Base-by-base conservation (phyloP, 2,888 invertebrate genomes). In the Limnephilus rhombicus region DNA sequence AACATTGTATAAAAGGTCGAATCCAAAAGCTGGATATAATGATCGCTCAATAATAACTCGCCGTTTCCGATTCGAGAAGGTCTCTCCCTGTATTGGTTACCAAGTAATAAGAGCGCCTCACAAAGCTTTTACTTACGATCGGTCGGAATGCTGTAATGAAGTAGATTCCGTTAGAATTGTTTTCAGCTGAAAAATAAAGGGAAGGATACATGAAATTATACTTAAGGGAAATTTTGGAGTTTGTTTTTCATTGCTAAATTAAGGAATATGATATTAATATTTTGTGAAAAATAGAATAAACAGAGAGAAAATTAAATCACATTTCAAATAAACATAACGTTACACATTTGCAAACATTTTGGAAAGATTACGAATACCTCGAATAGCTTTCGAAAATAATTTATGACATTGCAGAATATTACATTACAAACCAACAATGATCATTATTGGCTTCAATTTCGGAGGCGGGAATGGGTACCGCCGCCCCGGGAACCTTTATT, bases 1-100 rank as follows among this genome's bases (percentile, higher is more conserved):
- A 91, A 91, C 91, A 91, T 89, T 91, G 89, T 89, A 89, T 85
- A 53, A 82, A 89, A 89, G 80, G 45, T 85, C 89, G 49, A 85
- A 34, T 49, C 80, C 83, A 29, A 87, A 86, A 89, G 82, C 83
- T 80, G 87, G 37, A 91, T 85, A 91, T 91, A 91, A 91, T 89
- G 83, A 53, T 88, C 80, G 80, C 31, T 31, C 85, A 68, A 90
- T 90, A 85, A 90, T 85, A 90, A 90, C 49, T 85, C 68, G 15
- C 45, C n/a, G 31, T 45, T 89, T 34, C 31, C 37, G 37, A 37
- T 37, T 80, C 34, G 80, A 80, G 34, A 34, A 37, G 37, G 80
- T 80, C 80, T 89, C 37, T 80, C 37, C 34, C 37, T 80, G 80
- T 80, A 34, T 80, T 68, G 88, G 41, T 37, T 41, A 45, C 49